Conservation (phyloP, 2,797 vertebrate genomes). For the Acrossocheilus wenchowensis region DNA sequence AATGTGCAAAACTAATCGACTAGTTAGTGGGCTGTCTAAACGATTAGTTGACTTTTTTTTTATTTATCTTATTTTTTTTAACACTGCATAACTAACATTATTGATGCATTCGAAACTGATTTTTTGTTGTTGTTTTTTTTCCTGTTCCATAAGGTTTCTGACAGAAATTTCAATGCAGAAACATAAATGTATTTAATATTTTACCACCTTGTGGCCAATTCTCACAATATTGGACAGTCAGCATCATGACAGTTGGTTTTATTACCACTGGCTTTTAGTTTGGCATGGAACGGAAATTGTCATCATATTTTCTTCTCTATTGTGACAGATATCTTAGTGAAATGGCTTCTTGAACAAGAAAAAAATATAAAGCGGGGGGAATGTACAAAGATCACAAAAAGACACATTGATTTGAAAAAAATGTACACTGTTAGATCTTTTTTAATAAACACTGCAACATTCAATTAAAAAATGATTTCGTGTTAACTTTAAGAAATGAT, state of each 20-base stretch:
- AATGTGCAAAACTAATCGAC: neutral
- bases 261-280: neutral
- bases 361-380: neutral
- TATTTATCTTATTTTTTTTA: neutral
- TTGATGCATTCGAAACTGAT: neutral
- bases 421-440: neutral
- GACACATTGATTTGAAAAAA: neutral
- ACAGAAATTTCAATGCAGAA: neutral
- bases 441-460: neutral
- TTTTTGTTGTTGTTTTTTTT: neutral
- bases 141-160: no score
- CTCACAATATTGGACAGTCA: neutral
- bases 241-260: neutral
- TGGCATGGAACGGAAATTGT: no score
- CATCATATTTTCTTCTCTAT: neutral
- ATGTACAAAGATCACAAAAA: neutral
- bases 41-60: neutral
- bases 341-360: neutral
- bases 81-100: neutral
- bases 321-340: neutral
- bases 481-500: neutral
- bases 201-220: neutral
- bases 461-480: no score
- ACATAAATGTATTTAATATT: neutral
- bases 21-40: neutral